A percentile compares a stretch with the other conserved stretches of the same genome.
phyloP scores from a whole-genome alignment of 2,797 vertebrate genomes.

The Enteromius treurensis region DNA sequence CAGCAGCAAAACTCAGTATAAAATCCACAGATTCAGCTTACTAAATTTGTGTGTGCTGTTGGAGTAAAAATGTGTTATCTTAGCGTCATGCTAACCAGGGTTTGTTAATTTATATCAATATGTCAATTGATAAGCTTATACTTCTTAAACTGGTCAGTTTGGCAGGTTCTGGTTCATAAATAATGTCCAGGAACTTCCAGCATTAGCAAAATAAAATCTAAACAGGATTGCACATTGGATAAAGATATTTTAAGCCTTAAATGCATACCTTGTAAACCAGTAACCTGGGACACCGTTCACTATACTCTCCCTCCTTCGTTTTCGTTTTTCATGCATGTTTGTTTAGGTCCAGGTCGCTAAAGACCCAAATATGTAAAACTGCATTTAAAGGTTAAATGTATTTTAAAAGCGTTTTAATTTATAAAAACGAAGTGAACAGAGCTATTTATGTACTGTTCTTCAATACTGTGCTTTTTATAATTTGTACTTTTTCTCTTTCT shows the following conservation, averaged over 20 bases:
- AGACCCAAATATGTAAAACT: not conserved
- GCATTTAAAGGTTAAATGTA: not conserved
- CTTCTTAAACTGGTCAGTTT: not conserved
- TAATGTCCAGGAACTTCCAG: not conserved
- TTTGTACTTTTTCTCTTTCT: not conserved
- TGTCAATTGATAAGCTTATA: too few species aligned
- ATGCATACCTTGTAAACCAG: not conserved
- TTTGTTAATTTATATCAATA: not conserved
- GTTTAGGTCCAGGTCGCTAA: not conserved
- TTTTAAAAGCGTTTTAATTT: not conserved
- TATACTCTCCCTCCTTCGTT: not conserved
- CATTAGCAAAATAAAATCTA: not conserved
- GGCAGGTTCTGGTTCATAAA: not conserved
- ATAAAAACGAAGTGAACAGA: not conserved
- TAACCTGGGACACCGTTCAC: not conserved
- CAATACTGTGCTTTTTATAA: not conserved
- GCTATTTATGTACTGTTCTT: not conserved
- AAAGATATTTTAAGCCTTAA: not conserved
- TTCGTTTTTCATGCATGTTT: not conserved
- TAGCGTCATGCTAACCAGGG: not conserved
- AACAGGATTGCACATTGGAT: not conserved
- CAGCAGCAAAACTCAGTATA: not conserved
- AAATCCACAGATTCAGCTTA: not conserved
- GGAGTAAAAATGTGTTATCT: not conserved
- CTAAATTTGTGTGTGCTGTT: not conserved